Conservation (phyloP, 2,888 invertebrate genomes). For the Eustalomyia histrio region DNA sequence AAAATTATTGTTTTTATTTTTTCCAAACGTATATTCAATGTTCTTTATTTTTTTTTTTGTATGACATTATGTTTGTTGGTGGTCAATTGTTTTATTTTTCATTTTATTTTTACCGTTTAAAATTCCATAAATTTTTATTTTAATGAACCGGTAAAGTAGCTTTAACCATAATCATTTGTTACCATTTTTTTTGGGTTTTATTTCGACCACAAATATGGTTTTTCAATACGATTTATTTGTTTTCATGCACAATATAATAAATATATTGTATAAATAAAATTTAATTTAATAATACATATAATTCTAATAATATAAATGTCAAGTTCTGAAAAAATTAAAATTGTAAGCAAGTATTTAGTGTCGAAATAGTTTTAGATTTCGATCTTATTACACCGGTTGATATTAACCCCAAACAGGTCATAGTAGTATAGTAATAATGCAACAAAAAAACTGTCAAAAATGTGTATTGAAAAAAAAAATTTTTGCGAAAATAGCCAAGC, state of each 20-base stretch:
- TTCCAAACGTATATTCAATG: not conserved
- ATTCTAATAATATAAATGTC: not conserved
- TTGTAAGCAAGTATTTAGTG: too few species aligned
- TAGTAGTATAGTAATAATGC: too few species aligned
- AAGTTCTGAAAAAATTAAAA: too few species aligned
- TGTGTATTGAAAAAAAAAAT: too few species aligned
- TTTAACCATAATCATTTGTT: conserved; percentile 50
- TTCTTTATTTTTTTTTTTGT: not conserved
- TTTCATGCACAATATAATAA: not conserved
- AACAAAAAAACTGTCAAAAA: too few species aligned
- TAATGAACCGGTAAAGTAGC: conserved; percentile 32
- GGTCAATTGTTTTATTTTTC: conserved; percentile 23
- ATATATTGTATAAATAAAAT: not conserved
- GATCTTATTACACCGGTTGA: too few species aligned
- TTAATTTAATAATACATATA: not conserved
- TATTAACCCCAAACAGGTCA: too few species aligned
- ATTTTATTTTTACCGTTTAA: conserved; percentile 20
- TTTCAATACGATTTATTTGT: not conserved
- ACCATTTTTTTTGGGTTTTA: conserved; percentile 4
- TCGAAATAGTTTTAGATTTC: too few species aligned
- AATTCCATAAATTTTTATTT: conserved; percentile 41
- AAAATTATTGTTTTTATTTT: not conserved
- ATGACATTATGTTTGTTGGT: conserved; percentile 34
- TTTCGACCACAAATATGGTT: conserved; percentile 2
- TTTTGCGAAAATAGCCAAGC: too few species aligned